These are phyloP conservation scores for Probosciger aterrimus DNA, from an alignment of 2,113 vertebrate species.

Conservation along the genomic window DNA sequence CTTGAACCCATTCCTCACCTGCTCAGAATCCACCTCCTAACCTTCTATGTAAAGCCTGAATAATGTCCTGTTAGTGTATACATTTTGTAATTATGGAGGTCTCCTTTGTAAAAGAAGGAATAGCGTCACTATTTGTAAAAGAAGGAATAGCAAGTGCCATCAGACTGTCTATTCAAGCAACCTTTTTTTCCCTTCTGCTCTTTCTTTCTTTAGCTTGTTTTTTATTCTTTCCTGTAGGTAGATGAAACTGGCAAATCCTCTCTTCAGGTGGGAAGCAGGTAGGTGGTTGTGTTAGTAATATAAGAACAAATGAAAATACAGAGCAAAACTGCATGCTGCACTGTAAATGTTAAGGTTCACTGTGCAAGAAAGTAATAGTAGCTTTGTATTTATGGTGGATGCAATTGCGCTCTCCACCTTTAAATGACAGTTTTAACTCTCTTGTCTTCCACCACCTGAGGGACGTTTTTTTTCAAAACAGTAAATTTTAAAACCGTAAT, in stretches of 20 bases:
- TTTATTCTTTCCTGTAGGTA: background rate
- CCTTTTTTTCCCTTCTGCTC: background rate
- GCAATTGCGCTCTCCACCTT: background rate
- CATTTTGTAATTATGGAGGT: rapidly evolving
- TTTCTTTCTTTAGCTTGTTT: background rate
- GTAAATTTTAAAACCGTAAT: background rate
- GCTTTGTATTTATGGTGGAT: background rate
- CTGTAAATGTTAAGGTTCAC: background rate
- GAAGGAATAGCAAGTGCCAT: background rate
- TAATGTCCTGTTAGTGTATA: background rate
- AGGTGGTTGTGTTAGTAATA: background rate
- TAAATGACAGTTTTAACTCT: background rate
- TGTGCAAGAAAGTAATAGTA: background rate
- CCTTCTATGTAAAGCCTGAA: background rate
- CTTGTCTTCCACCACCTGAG: background rate
- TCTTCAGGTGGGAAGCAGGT: background rate
- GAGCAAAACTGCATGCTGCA: background rate
- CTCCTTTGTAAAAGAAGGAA: background rate
- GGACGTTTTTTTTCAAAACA: background rate
- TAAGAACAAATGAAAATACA: background rate
- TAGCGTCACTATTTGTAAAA: background rate
- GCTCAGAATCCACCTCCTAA: background rate
- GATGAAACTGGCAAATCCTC: background rate
- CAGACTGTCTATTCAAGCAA: background rate
- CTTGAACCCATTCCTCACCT: background rate